These are phyloP conservation scores for Sander lucioperca DNA, from an alignment of 2,113 vertebrate genomes.

Conservation along the genomic window DNA sequence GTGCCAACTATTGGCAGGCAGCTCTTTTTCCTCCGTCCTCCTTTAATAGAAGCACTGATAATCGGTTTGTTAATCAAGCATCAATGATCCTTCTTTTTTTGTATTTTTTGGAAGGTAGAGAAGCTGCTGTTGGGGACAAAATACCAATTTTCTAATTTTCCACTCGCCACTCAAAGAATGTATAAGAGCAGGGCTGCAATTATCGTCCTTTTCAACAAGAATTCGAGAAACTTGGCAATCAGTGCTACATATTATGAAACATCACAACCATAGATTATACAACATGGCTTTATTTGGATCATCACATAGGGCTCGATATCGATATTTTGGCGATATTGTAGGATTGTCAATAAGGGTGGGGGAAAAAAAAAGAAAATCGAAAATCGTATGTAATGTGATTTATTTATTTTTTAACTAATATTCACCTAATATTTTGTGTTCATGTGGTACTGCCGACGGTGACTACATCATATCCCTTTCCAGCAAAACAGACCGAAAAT, in stretches of 20 bases:
- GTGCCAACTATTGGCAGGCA: constrained; percentile 11
- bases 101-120: not conserved
- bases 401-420: too few relatives aligned
- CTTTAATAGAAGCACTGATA: constrained; percentile 46
- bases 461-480: too few relatives aligned
- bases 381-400: too few relatives aligned
- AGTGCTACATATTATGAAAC: constrained; percentile 21
- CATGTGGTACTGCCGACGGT: too few relatives aligned
- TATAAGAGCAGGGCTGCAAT: constrained; percentile 44
- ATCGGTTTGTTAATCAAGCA: constrained; percentile 52
- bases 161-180: constrained; percentile 41
- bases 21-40: constrained; percentile 15
- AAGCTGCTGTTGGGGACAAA: constrained; percentile 26
- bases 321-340: too few relatives aligned
- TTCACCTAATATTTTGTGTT: too few relatives aligned
- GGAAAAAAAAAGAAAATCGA: too few relatives aligned
- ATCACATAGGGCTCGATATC: not conserved
- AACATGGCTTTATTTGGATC: not conserved
- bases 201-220: constrained; percentile 39
- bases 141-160: constrained; percentile 68
- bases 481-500: too few relatives aligned
- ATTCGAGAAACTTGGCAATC: constrained; percentile 57
- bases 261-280: constrained; percentile 1
- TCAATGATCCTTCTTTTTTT: constrained; percentile 10
- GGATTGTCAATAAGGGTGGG: too few relatives aligned